Conservation (phyloP, 2,113 vertebrate species). For the Rhinolophus ferrumequinum region DNA sequence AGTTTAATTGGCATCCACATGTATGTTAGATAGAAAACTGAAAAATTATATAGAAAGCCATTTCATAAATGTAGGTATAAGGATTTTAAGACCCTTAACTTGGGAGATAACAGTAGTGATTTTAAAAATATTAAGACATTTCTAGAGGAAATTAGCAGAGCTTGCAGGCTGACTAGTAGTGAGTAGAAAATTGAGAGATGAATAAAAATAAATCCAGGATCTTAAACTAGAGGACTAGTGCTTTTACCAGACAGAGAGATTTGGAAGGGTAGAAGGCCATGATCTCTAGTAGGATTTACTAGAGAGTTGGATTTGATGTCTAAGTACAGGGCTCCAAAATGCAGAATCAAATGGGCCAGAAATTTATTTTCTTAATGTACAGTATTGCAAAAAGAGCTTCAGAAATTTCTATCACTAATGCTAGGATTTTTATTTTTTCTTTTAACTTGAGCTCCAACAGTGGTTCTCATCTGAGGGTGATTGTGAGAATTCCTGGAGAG, state of each 20-base stretch:
- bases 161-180: not conserved
- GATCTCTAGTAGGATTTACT: not conserved
- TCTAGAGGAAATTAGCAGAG: conserved; percentile 34
- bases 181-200: conserved; percentile 5
- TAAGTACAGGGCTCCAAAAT: conserved; percentile 16
- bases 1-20: conserved; percentile 14
- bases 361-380: not conserved
- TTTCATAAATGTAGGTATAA: conserved; percentile 29
- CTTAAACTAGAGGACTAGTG: conserved; percentile 34
- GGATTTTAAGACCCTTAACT: conserved; percentile 30
- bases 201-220: not conserved
- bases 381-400: not conserved
- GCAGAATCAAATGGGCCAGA: not conserved
- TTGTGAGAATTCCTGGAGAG: not conserved
- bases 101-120: not conserved
- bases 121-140: conserved; percentile 17
- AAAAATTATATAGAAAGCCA: conserved; percentile 1
- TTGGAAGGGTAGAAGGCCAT: not conserved
- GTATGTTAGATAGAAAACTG: conserved; percentile 15
- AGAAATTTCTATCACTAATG: not conserved
- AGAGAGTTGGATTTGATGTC: conserved; percentile 29
- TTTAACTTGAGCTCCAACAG: conserved; percentile 2
- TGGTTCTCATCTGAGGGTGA: not conserved
- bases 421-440: not conserved
- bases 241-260: not conserved